Percentiles rank a stretch among this genome's conserved stretches.
Evolutionary conservation across 2,113 vertebrate genomes (phyloP).

Genomic region (Ramphastos sulfuratus): DNA sequence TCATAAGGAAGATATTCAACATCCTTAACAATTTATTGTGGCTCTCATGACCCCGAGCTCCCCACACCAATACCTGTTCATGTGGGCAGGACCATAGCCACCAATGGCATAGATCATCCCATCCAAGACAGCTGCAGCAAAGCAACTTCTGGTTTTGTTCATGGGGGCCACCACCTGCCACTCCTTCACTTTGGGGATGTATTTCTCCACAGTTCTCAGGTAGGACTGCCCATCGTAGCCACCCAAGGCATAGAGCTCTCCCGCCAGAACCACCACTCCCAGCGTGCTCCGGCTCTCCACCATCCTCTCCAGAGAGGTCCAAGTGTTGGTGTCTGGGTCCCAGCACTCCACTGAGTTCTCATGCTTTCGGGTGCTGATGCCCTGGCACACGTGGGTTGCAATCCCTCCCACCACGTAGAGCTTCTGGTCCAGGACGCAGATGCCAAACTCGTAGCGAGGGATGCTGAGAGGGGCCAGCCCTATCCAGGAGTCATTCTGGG

Average conservation of each 20-base stretch:
- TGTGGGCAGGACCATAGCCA: conserved; percentile 95
- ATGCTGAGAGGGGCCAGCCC: conserved; percentile 92
- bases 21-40: no score
- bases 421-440: conserved; percentile 94
- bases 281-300: conserved; percentile 92
- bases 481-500: conserved; percentile 97
- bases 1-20: no score
- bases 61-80: conserved; percentile 87
- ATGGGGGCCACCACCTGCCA: conserved; percentile 96
- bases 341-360: conserved; percentile 96
- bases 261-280: conserved; percentile 89
- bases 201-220: conserved; percentile 94
- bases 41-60: no score
- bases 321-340: conserved; percentile 96
- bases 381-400: conserved; percentile 91
- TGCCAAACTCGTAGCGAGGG: conserved; percentile 93
- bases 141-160: conserved; percentile 94
- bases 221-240: conserved; percentile 97
- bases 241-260: conserved; percentile 93
- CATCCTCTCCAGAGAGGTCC: conserved; percentile 91
- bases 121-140: conserved; percentile 91
- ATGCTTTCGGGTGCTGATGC: conserved; percentile 90
- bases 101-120: conserved; percentile 98
- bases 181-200: conserved; percentile 90
- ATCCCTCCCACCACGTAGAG: conserved; percentile 95